Evolutionary conservation across 2,888 invertebrate genomes (phyloP).

Genomic region (Chirona hameri): DNA sequence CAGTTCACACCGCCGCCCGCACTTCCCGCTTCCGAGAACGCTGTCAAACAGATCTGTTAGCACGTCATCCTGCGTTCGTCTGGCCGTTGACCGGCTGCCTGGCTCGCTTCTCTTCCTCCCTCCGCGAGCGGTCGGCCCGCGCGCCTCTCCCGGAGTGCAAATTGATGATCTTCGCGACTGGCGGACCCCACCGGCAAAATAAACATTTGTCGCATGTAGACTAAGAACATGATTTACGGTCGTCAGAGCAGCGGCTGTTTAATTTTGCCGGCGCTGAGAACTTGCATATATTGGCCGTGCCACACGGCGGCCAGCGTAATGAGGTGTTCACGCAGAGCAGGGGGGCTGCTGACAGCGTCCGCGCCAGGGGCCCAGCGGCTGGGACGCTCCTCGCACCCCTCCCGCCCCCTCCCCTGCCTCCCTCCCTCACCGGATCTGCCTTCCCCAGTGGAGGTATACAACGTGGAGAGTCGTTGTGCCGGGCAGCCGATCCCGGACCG

Average conservation of each 20-base stretch:
- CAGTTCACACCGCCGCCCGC: no score
- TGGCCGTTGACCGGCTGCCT: background rate
- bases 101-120: no score
- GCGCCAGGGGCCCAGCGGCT: background rate
- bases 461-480: no score
- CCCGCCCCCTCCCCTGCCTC: no score
- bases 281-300: slow-evolving; percentile 7
- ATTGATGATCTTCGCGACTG: slow-evolving; percentile 26
- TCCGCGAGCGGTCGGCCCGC: background rate
- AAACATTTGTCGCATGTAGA: slow-evolving; percentile 28
- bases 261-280: slow-evolving; percentile 23
- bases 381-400: no score
- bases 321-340: slow-evolving; percentile 2
- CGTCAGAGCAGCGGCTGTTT: background rate
- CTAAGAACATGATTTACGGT: slow-evolving; percentile 24
- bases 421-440: no score
- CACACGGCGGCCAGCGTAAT: background rate
- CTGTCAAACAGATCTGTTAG: slow-evolving; percentile 27
- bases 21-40: background rate
- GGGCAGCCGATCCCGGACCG: no score
- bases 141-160: background rate
- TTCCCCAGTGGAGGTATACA: no score
- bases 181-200: slow-evolving; percentile 26
- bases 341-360: background rate
- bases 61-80: background rate